Conservation (phyloP, 2,113 vertebrate species). For the Nicator chloris region DNA sequence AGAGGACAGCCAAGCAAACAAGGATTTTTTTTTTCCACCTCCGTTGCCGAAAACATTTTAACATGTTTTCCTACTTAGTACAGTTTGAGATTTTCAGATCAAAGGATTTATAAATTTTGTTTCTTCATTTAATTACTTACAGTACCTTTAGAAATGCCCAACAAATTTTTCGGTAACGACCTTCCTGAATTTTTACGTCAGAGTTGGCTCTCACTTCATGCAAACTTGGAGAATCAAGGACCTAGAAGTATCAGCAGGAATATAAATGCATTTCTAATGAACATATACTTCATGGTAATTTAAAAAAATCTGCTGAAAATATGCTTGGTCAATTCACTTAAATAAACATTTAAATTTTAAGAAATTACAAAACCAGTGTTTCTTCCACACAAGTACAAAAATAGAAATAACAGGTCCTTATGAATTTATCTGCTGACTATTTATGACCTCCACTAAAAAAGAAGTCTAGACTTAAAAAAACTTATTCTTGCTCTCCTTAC, state of each 20-base stretch:
- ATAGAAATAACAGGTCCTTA: neutral
- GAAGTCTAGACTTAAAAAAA: neutral
- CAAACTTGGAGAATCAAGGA: constrained; percentile 88
- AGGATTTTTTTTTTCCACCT: neutral
- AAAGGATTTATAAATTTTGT: neutral
- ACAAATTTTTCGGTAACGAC: constrained; percentile 87
- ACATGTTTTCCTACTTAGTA: neutral
- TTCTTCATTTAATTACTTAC: neutral
- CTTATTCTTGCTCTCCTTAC: neutral
- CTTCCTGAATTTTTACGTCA: constrained; percentile 73
- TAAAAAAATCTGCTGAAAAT: neutral
- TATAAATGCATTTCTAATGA: neutral
- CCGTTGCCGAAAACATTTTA: neutral
- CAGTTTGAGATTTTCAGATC: neutral
- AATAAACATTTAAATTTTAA: neutral
- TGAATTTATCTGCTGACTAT: neutral
- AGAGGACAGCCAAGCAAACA: neutral
- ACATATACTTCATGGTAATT: neutral
- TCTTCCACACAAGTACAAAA: neutral
- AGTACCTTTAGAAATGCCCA: constrained; percentile 98
- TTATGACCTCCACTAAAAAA: neutral
- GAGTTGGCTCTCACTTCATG: constrained; percentile 78
- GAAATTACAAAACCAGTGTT: neutral
- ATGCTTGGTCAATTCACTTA: neutral
- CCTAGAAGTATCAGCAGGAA: constrained; percentile 68